A percentile compares a stretch with the other conserved stretches of the same genome.
Conservation (phyloP, 2,797 vertebrate genomes). For the Eidolon dupreanum region DNA sequence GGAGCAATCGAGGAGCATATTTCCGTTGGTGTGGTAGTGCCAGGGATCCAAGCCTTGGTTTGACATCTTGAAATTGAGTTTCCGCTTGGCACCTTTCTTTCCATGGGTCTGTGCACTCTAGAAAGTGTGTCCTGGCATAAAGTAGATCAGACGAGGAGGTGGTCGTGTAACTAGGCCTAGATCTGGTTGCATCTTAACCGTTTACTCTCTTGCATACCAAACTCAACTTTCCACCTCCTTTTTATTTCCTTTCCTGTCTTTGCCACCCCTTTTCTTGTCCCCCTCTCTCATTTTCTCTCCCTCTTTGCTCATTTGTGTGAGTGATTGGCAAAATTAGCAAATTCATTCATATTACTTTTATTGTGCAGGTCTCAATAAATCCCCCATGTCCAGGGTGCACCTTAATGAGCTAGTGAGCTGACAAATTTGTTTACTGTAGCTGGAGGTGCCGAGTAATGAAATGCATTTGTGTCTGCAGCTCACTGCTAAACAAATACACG, state of each 20-base stretch:
- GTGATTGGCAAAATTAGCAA: slow-evolving; percentile 82
- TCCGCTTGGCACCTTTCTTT: not conserved
- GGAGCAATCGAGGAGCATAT: not conserved
- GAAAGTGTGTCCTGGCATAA: not conserved
- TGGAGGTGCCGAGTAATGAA: slow-evolving; percentile 79
- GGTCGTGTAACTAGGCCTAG: not conserved
- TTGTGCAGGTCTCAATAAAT: slow-evolving; percentile 79
- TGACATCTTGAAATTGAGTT: not conserved
- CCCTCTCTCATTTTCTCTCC: not conserved
- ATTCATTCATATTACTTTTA: slow-evolving; percentile 79
- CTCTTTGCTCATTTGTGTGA: slow-evolving; percentile 40
- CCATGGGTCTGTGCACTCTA: not conserved
- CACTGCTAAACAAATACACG: slow-evolving; percentile 67
- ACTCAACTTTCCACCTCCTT: not conserved
- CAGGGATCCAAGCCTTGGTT: not conserved
- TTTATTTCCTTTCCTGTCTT: not conserved
- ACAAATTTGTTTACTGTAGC: slow-evolving; percentile 83
- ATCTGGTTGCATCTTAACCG: not conserved
- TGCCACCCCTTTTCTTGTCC: not conserved
- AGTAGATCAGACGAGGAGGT: not conserved
- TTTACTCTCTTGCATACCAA: not conserved
- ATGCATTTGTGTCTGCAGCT: slow-evolving; percentile 74
- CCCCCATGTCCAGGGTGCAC: slow-evolving; percentile 64
- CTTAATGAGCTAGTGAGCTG: slow-evolving; percentile 80
- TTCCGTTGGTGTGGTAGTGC: not conserved